These are phyloP conservation scores for Malthinus seriepunctatus DNA, from an alignment of 2,888 invertebrate species.

Conservation along the genomic window DNA sequence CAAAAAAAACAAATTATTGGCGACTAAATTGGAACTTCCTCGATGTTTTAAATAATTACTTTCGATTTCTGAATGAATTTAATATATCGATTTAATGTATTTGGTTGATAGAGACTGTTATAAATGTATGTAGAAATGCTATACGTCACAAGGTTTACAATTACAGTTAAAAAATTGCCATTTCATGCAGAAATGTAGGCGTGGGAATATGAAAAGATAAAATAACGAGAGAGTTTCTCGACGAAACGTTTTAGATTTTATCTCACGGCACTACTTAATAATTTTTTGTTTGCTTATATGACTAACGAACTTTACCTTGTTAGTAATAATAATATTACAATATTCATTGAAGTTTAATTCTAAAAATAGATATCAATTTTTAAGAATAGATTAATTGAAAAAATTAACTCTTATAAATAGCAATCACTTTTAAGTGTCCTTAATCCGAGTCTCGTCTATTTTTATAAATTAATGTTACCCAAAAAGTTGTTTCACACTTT, in stretches of 20 bases:
- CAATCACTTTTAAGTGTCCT: slow-evolving; percentile 15
- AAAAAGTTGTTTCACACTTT: slow-evolving; percentile 2
- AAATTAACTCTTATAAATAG: slow-evolving; percentile 15
- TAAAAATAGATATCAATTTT: slow-evolving; percentile 6
- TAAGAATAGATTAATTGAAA: slow-evolving; percentile 11
- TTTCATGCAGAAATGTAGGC: slow-evolving; percentile 17
- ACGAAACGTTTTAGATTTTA: slow-evolving; percentile 10
- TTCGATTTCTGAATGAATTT: slow-evolving; percentile 1
- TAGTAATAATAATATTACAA: slow-evolving; percentile 4
- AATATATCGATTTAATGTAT: neutral
- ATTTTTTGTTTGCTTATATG: neutral
- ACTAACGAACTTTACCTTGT: slow-evolving; percentile 9
- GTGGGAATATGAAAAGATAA: slow-evolving; percentile 16
- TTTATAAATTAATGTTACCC: slow-evolving; percentile 6
- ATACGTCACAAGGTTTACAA: slow-evolving; percentile 16
- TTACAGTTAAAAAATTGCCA: slow-evolving; percentile 18
- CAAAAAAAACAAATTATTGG: too few species aligned
- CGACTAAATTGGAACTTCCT: too few species aligned
- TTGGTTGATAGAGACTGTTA: slow-evolving; percentile 10
- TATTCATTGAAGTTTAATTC: slow-evolving; percentile 9
- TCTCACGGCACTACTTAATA: slow-evolving; percentile 7
- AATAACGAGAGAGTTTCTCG: slow-evolving; percentile 13
- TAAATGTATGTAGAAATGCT: slow-evolving; percentile 4
- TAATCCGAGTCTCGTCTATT: slow-evolving; percentile 13
- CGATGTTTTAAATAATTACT: neutral